A percentile compares a stretch with the other conserved stretches of the same genome.
phyloP scores from a whole-genome alignment of 2,888 invertebrate species.

The Caenorhabditis becei region DNA sequence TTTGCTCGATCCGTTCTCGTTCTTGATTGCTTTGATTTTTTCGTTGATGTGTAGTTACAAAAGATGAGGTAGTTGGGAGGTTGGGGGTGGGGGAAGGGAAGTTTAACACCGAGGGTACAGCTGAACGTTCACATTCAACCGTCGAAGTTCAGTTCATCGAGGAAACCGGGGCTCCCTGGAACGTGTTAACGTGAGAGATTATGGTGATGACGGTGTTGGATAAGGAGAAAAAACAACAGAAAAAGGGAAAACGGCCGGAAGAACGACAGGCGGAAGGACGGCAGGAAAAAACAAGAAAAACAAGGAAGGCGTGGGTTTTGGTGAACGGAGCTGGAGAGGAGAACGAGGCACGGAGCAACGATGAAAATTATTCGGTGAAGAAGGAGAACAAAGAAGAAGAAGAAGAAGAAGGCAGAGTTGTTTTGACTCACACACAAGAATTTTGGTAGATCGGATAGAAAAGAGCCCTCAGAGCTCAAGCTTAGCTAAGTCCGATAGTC shows the following conservation, averaged over 20 bases:
- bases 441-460: conserved; percentile 34
- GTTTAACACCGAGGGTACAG: conserved; percentile 46
- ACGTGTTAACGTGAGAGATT: not conserved
- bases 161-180: conserved; percentile 53
- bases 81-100: conserved; percentile 18
- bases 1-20: conserved; percentile 44
- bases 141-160: conserved; percentile 54
- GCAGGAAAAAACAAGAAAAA: conserved; percentile 22
- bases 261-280: not conserved
- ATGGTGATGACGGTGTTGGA: not conserved
- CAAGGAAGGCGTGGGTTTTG: conserved; percentile 38
- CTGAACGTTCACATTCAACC: conserved; percentile 55
- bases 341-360: conserved; percentile 29
- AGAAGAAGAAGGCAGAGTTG: conserved; percentile 20
- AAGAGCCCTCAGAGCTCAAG: conserved; percentile 12
- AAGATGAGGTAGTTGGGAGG: conserved; percentile 50
- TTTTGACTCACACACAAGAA: conserved; percentile 40
- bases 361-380: conserved; percentile 39
- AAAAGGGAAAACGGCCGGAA: no score
- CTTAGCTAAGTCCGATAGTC: not conserved
- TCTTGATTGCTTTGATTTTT: conserved; percentile 41
- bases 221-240: not conserved
- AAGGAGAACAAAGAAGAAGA: conserved; percentile 22
- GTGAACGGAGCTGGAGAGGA: conserved; percentile 19
- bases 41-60: conserved; percentile 29